Conservation (phyloP, 2,888 invertebrate species). For the Lamproptera curius region DNA sequence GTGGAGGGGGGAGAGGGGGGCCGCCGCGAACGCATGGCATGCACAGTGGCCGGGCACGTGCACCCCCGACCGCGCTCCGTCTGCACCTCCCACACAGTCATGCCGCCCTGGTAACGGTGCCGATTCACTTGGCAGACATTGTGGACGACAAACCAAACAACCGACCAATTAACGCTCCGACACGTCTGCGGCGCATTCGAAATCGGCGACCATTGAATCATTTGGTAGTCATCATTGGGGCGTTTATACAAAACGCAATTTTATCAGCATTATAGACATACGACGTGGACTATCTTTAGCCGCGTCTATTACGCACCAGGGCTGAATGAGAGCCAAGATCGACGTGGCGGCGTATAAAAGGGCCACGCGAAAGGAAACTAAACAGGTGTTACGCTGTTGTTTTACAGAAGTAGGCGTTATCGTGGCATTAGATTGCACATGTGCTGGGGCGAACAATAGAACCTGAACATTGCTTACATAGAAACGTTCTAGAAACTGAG, state of each 20-base stretch:
- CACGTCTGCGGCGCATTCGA: too few species aligned
- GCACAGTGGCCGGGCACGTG: constrained; percentile 56
- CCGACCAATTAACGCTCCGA: too few species aligned
- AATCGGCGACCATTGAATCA: too few species aligned
- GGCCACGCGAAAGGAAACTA: constrained; percentile 5
- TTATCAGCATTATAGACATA: too few species aligned
- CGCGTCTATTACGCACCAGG: constrained; percentile 29
- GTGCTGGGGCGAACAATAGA: constrained; percentile 45
- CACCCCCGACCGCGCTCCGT: constrained; percentile 30
- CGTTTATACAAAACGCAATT: too few species aligned
- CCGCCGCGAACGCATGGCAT: constrained; percentile 63
- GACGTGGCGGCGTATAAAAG: constrained; percentile 6
- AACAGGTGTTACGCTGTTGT: constrained; percentile 40
- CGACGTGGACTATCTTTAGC: constrained; percentile 29
- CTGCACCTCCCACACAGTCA: constrained; percentile 44
- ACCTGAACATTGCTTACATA: constrained; percentile 34
- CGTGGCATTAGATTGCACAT: constrained; percentile 41
- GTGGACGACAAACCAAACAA: constrained; percentile 40
- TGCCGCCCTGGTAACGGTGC: constrained; percentile 57
- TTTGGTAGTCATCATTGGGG: too few species aligned
- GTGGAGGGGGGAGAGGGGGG: constrained; percentile 35
- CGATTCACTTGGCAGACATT: constrained; percentile 72
- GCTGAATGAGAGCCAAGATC: constrained; percentile 31
- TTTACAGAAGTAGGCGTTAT: constrained; percentile 39
- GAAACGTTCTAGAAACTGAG: constrained; percentile 23